Evolutionary conservation across 2,797 vertebrate genomes (phyloP), one percentile per base, ranked within the genome.

Genomic region (Oreonectes daqikongensis): DNA sequence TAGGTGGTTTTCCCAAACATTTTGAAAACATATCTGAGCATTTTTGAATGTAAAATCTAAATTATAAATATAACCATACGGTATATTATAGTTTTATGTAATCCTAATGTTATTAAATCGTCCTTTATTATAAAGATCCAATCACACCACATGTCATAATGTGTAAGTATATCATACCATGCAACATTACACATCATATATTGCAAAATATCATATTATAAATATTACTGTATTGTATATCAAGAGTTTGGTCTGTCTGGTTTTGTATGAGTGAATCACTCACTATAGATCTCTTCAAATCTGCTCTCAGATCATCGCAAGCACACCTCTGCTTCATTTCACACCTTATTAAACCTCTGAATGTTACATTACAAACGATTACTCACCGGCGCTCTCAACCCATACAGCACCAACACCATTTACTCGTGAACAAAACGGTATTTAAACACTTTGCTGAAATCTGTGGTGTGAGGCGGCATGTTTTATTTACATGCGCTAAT

Each of bases 291-390:
- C 66, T 80, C 4, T 9, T 67, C 72, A 80, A 89, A 85, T 88
- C 84, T 88, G 84, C 78, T 83, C 69, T 80, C 68, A 53, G 80
- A 78, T 79, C 17, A 42, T 22, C 64, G 81, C 57, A 59, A 24
- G 77, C 72, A 72, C 11, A 53, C 63, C 50, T 70, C 53, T 48
- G 83, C 69, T 65, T 28, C 72, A 71, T 84, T 52, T 79, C 71
- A 85, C 83, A 69, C 82, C 66, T 74, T 81, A 79, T 88, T 88
- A 87, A 46, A 77, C 83, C 76, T 81, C 67, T 70, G 72, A 83
- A 84, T 75, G 75, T 32, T 30, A 52, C 55, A 40, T 70, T 66
- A 77, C 53, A 72, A 57, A 57, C 52, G 73, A 57, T 83, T 38
- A 57, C 18, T 28, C 12, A 65, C 7, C 12, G 28, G 15, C 15